These are phyloP conservation scores for Parazoanthus atlanticus DNA, from an alignment of 92 coral and sea anemone species.

Conservation along the genomic window DNA sequence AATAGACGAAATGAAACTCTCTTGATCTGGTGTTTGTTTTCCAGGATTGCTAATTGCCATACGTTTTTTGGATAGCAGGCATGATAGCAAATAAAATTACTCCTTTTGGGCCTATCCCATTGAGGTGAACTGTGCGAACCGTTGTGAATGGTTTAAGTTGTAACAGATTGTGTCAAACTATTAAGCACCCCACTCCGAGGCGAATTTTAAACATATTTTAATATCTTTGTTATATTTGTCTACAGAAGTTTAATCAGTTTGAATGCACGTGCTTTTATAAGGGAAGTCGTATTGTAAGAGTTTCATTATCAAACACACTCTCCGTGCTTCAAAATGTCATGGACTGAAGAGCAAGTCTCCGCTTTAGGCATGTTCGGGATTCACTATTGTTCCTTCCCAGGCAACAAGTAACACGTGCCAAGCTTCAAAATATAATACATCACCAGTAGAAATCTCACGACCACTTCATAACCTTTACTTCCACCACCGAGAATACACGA, in stretches of 20 bases:
- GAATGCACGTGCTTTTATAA: constrained; percentile 79
- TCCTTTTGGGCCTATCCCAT: not conserved
- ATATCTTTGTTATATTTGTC: constrained; percentile 64
- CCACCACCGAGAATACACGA: constrained; percentile 41
- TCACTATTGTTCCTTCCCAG: constrained; percentile 47
- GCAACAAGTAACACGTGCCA: constrained; percentile 51
- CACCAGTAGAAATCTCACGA: constrained; percentile 21
- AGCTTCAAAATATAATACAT: constrained; percentile 23
- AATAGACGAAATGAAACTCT: constrained; percentile 77
- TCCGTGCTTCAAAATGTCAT: constrained; percentile 56
- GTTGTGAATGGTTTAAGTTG: constrained; percentile 35
- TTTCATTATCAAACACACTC: constrained; percentile 53
- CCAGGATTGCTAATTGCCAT: not conserved
- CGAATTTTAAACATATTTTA: constrained; percentile 52
- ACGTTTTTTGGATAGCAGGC: constrained; percentile 47
- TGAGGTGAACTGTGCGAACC: not conserved
- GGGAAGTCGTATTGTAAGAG: constrained; percentile 75
- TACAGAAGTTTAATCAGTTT: constrained; percentile 57
- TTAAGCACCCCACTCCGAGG: constrained; percentile 27
- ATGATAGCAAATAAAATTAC: constrained; percentile 52
- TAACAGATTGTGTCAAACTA: constrained; percentile 29
- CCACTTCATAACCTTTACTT: constrained; percentile 8
- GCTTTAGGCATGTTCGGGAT: constrained; percentile 44
- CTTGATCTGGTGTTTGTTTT: constrained; percentile 39
- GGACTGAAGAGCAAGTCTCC: constrained; percentile 44